Base-by-base conservation (phyloP, 30 jellyfish, hydroid and myxozoan species). In the Clytia hemisphaerica region DNA sequence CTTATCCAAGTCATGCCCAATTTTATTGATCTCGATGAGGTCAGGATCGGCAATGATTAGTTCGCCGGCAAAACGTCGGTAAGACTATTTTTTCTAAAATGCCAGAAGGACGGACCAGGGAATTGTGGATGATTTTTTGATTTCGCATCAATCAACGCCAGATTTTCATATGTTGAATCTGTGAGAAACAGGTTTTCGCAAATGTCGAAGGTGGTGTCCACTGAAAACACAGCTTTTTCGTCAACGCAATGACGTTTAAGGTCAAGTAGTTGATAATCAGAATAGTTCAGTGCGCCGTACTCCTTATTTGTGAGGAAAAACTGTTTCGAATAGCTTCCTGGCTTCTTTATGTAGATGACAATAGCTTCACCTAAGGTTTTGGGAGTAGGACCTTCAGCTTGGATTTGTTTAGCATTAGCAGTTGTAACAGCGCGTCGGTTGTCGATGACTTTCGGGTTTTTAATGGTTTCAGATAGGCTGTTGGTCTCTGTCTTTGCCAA, bases 1-100 rank as follows among this genome's bases (percentile, higher is more conserved):
- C 49, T 69, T 34, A 28, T 69, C 81, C 24, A 69, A 58, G 38
- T 69, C 71, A 49, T 69, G 81, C 36, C 81, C 81, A 46, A 69
- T 24, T 24, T 69, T 47, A 37, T 69, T 22, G 1, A 69, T 49
- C 30, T 49, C 58, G n/a, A 53, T 14, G 28, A 69, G 54, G 31
- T 69, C 18, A 12, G 81, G 71, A 10, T 69, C 65, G 6, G 64
- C 58, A 14, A 46, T 30, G 24, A 47, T 32, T 26, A 69, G 26
- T 40, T 69, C 81, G 24, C 64, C 71, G 33, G 55, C 54, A 30
- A 48, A 69, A 67, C 61, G 79, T 35, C 79, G 16, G 33, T 21
- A 67, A 37, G 67, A 45, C 37, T 67, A 34, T 35, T 38, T 65
- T 28, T 40, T 40, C 79, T 67, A 45, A 40, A 45, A 67, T 67